phyloP scores from a whole-genome alignment of 2,888 invertebrate genomes.

The Antitype chi region DNA sequence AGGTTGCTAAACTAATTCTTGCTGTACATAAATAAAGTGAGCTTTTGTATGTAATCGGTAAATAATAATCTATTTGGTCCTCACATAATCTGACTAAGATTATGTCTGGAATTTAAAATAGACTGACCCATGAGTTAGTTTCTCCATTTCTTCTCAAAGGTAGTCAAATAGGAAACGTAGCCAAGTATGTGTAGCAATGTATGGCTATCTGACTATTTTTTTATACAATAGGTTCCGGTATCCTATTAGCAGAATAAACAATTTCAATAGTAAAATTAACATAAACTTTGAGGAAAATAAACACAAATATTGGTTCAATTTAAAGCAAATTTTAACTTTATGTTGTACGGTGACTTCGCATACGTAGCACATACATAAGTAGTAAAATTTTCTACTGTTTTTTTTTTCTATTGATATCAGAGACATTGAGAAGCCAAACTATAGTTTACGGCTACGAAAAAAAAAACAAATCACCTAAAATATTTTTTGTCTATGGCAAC shows the following conservation, averaged over 20 bases:
- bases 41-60: neutral
- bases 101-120: no score
- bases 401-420: neutral
- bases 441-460: neutral
- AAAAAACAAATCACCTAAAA: neutral
- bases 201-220: no score
- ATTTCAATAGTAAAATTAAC: neutral
- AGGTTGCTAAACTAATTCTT: neutral
- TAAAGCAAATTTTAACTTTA: neutral
- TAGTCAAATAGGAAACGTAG: no score
- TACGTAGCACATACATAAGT: neutral
- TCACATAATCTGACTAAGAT: no score
- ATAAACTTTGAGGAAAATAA: neutral
- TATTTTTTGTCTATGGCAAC: neutral
- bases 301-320: neutral
- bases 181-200: no score
- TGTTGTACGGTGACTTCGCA: neutral
- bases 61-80: neutral
- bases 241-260: no score
- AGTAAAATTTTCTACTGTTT: neutral
- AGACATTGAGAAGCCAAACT: neutral
- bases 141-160: no score
- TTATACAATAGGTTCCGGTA: no score
- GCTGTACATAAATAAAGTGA: neutral
- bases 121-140: no score